phyloP scores from a whole-genome alignment of 2,888 invertebrate genomes.

The Thalpophila matura region DNA sequence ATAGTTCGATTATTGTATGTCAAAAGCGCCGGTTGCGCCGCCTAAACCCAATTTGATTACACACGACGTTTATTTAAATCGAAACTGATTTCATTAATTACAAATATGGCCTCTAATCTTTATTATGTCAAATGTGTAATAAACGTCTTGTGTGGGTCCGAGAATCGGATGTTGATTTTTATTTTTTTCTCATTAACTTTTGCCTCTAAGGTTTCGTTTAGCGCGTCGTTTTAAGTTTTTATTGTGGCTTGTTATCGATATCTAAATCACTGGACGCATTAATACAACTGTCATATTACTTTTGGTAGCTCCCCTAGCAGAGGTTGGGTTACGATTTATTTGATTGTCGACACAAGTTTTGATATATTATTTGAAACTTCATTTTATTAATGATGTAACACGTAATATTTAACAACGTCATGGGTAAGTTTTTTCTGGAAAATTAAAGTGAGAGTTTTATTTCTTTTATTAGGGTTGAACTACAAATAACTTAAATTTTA shows the following conservation, averaged over 20 bases:
- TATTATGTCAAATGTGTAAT: slow-evolving; percentile 80
- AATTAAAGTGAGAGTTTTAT: slow-evolving; percentile 3
- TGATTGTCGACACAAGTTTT: slow-evolving; percentile 56
- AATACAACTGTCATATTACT: slow-evolving; percentile 84
- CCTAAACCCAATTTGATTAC: slow-evolving; percentile 74
- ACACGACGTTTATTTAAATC: slow-evolving; percentile 76
- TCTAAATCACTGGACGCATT: slow-evolving; percentile 82
- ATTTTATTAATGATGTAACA: slow-evolving; percentile 68
- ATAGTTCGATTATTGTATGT: slow-evolving; percentile 74
- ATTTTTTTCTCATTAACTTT: slow-evolving; percentile 70
- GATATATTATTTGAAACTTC: slow-evolving; percentile 56
- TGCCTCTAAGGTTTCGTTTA: slow-evolving; percentile 75
- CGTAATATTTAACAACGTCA: slow-evolving; percentile 55
- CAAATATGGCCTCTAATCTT: slow-evolving; percentile 83
- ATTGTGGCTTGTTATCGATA: slow-evolving; percentile 83
- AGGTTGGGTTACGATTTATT: slow-evolving; percentile 67
- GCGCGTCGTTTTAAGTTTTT: slow-evolving; percentile 76
- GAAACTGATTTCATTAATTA: slow-evolving; percentile 87
- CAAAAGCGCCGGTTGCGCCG: slow-evolving; percentile 78
- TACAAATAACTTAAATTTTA: slow-evolving; percentile 25
- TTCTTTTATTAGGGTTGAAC: neutral
- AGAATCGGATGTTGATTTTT: slow-evolving; percentile 65
- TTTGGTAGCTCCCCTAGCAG: slow-evolving; percentile 71
- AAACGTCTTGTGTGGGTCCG: slow-evolving; percentile 69
- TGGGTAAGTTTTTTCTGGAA: slow-evolving; percentile 8